Evolutionary conservation across 2,888 invertebrate species (phyloP).

Genomic region (Orchesellides sinensis): DNA sequence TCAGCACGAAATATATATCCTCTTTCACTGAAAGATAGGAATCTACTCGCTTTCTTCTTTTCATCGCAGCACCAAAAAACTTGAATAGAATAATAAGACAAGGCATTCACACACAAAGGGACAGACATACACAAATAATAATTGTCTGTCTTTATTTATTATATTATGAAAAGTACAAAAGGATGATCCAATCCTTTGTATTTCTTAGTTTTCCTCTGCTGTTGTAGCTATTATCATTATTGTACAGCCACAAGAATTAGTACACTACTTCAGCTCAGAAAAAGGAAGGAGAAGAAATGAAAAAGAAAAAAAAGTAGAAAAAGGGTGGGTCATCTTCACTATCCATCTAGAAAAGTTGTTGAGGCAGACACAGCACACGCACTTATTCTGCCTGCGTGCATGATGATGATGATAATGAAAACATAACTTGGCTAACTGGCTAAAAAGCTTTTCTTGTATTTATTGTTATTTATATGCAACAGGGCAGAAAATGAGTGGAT

Average conservation of each 20-base stretch:
- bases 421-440: conserved; percentile 56
- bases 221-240: conserved; percentile 43
- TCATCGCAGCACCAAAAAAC: conserved; percentile 42
- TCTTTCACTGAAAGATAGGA: conserved; percentile 48
- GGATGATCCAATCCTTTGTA: conserved; percentile 53
- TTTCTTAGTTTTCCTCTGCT: conserved; percentile 25
- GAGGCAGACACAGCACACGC: conserved; percentile 42
- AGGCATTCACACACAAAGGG: conserved; percentile 54
- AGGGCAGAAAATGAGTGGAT: conserved; percentile 50
- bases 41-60: conserved; percentile 60
- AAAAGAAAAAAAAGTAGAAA: conserved; percentile 13
- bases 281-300: conserved; percentile 13
- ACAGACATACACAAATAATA: conserved; percentile 60
- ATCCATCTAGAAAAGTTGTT: conserved; percentile 54
- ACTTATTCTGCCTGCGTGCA: conserved; percentile 36
- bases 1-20: not conserved
- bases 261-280: not conserved
- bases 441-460: conserved; percentile 35
- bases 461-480: conserved; percentile 38
- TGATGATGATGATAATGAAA: conserved; percentile 37
- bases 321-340: conserved; percentile 57
- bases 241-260: not conserved
- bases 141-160: conserved; percentile 63
- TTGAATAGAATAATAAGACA: conserved; percentile 46
- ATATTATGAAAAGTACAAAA: conserved; percentile 52